phyloP scores from a whole-genome alignment of 2,113 vertebrate genomes.

The Cygnus atratus region DNA sequence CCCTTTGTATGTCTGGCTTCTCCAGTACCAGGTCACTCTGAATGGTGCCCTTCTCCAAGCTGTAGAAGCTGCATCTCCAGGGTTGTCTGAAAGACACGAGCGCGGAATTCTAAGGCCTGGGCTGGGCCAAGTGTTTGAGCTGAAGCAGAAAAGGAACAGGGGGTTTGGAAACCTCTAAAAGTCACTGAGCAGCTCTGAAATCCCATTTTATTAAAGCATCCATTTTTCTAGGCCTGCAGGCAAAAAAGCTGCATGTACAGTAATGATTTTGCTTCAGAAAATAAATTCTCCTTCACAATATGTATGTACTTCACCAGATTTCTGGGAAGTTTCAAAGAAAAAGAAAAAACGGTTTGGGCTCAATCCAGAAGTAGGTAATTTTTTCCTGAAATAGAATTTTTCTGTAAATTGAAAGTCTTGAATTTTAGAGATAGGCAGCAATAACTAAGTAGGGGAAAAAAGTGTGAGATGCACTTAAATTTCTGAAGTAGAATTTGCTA shows the following conservation, averaged over 20 bases:
- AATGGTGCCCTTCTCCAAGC: neutral
- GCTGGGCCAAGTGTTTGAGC: neutral
- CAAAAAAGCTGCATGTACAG: neutral
- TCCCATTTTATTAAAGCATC: neutral
- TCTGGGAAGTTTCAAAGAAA: neutral
- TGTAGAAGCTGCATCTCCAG: neutral
- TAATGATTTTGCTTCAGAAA: neutral
- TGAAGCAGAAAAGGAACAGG: neutral
- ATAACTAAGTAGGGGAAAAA: neutral
- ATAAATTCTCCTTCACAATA: neutral
- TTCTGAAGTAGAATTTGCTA: neutral
- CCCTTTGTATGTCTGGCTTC: neutral
- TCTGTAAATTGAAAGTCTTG: neutral
- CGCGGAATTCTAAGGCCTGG: neutral
- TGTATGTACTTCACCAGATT: neutral
- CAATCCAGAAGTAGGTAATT: neutral
- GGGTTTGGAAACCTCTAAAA: fast-evolving
- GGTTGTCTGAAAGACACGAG: neutral
- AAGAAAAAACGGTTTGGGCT: neutral
- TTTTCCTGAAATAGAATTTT: neutral
- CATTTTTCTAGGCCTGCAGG: neutral
- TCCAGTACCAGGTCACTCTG: neutral
- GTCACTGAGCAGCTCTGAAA: neutral
- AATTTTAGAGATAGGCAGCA: neutral
- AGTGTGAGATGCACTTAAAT: neutral